A percentile compares a stretch with the other conserved stretches of the same genome.
Conservation (phyloP, 2,113 vertebrate species). For the Podiceps cristatus region DNA sequence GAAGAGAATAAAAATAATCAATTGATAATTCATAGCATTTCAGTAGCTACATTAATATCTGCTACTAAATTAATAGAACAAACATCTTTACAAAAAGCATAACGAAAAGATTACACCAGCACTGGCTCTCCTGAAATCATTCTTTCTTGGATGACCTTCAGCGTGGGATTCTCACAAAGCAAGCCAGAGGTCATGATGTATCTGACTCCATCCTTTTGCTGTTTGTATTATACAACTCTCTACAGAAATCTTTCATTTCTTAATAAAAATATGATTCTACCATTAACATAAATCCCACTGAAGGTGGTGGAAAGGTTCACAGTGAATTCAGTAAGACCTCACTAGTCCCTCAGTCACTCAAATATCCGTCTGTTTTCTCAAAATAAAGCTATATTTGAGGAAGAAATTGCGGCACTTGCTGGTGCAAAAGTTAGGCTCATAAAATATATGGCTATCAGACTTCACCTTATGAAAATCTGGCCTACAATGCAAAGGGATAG, state of each 20-base stretch:
- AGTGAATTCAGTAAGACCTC: neutral
- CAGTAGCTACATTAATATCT: neutral
- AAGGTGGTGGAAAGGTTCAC: neutral
- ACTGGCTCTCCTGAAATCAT: neutral
- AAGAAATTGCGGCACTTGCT: neutral
- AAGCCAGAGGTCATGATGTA: neutral
- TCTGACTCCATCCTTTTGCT: neutral
- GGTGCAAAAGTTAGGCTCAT: neutral
- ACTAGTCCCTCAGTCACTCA: neutral
- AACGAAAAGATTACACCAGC: neutral
- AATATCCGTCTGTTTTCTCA: neutral
- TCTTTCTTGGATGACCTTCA: neutral
- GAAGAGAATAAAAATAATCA: neutral
- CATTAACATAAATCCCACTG: neutral
- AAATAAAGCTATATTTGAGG: neutral
- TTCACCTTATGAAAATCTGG: slow-evolving; percentile 2
- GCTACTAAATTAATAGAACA: neutral
- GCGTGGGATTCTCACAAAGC: neutral
- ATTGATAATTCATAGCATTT: slow-evolving; percentile 52
- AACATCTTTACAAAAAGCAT: neutral
- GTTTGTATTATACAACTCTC: neutral
- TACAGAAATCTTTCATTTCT: neutral
- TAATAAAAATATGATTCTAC: neutral
- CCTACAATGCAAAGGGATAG: neutral
- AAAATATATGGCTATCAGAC: neutral